Evolutionary conservation across 2,113 vertebrate genomes (phyloP), one percentile per base, ranked within the genome.

Genomic region (Paradoxurus hermaphroditus): DNA sequence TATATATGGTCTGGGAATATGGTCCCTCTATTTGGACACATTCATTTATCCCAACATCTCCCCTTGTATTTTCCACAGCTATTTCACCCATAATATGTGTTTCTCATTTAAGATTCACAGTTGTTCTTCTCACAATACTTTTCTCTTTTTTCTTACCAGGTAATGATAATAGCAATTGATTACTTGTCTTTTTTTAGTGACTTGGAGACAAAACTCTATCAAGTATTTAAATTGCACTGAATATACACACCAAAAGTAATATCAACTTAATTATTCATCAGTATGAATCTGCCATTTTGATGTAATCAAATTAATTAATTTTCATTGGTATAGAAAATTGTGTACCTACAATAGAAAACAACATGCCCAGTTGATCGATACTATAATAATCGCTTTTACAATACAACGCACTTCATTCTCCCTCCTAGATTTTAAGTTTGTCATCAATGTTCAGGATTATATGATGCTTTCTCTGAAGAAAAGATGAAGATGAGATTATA

Each of bases 221-320:
- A 84, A 68, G 7, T 91, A 68, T 92, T 72, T 95, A 46, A 83
- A 27, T 92, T 67, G 5, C 31, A 79, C 19, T 51, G 62, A 85
- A 89, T 70, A 70, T n/a, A 67, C 51, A 51, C 59, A 25, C 11
- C 67, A 73, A 94, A 73, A 95, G 16, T 65, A 41, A 88, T 29
- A 90, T 41, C 13, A 59, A 83, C 62, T 73, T 72, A 95, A 87
- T 92, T 95, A 79, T 97, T 91, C 34, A 53, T 7, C 19, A 78
- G 11, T 68, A 67, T 44, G 25, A 46, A 56, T 95, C 51, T 92
- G 51, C 34, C 73, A 39, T 79, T 86, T 59, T 83, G 29, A 90
- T 89, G 39, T 83, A 51, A 86, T 84, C 21, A 95, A 92, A 95
- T 89, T 91, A 90, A 87, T 91, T 86, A 77, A 67, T 87, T 78